These are phyloP conservation scores for Hyles euphorbiae DNA, from an alignment of 1,140 invertebrate species.

Conservation along the genomic window DNA sequence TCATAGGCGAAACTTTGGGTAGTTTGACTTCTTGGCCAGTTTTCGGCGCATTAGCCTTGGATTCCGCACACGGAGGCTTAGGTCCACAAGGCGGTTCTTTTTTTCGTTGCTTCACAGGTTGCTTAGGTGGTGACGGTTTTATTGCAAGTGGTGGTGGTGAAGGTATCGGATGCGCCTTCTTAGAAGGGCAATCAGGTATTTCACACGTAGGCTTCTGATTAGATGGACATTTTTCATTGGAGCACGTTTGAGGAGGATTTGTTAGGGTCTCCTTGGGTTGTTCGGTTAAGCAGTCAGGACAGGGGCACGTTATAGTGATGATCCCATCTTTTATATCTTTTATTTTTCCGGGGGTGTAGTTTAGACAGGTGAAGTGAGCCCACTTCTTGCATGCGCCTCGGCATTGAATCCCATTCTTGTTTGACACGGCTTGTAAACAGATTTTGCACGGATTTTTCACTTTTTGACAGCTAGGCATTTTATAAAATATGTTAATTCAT, in stretches of 20 bases:
- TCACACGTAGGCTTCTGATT: not conserved
- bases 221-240: slow-evolving; percentile 12
- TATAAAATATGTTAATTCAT: too few species aligned
- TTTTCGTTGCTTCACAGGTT: too few species aligned
- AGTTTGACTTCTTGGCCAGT: too few species aligned
- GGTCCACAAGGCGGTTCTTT: too few species aligned
- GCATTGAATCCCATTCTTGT: slow-evolving; percentile 52
- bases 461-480: slow-evolving; percentile 14
- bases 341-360: slow-evolving; percentile 52
- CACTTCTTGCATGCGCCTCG: slow-evolving; percentile 58
- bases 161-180: not conserved
- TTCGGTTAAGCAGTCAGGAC: slow-evolving; percentile 40
- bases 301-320: slow-evolving; percentile 48
- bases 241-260: slow-evolving; percentile 22
- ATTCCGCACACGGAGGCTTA: too few species aligned
- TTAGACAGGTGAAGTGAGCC: slow-evolving; percentile 53
- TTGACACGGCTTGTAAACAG: slow-evolving; percentile 40
- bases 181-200: not conserved
- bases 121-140: too few species aligned
- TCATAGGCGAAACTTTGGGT: too few species aligned
- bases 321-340: slow-evolving; percentile 44
- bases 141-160: too few species aligned
- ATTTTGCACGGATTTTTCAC: slow-evolving; percentile 58
- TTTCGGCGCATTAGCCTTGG: too few species aligned
- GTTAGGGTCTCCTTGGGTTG: slow-evolving; percentile 26